Conservation (phyloP, 1,140 invertebrate species). For the Drosophila punjabiensis region DNA sequence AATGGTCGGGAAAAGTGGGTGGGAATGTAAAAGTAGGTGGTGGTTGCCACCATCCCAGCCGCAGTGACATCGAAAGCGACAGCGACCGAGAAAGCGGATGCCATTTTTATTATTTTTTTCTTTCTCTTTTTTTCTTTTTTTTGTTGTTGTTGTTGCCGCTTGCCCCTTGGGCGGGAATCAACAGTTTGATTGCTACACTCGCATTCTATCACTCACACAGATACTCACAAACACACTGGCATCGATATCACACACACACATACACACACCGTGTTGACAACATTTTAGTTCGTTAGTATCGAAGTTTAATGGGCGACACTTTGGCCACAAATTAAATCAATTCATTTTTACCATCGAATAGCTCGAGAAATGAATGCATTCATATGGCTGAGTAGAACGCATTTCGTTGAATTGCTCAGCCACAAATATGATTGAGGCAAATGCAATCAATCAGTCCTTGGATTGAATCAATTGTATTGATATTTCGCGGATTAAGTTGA, state of each 20-base stretch:
- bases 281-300: slow-evolving; percentile 53
- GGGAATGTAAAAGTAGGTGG: background rate
- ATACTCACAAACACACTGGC: slow-evolving; percentile 6
- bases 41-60: background rate
- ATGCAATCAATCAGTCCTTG: slow-evolving; percentile 28
- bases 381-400: slow-evolving; percentile 24
- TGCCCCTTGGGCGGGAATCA: slow-evolving; percentile 57
- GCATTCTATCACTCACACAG: slow-evolving; percentile 35
- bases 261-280: slow-evolving; percentile 3
- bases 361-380: slow-evolving; percentile 20
- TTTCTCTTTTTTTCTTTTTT: background rate
- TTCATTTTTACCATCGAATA: slow-evolving; percentile 39
- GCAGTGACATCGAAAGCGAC: slow-evolving; percentile 21
- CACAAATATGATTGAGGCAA: slow-evolving; percentile 34
- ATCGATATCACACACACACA: background rate
- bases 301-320: slow-evolving; percentile 50
- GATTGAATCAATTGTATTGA: slow-evolving; percentile 16
- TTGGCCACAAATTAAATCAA: slow-evolving; percentile 53
- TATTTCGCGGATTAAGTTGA: background rate
- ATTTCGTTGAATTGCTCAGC: slow-evolving; percentile 17
- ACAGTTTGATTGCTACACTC: slow-evolving; percentile 65
- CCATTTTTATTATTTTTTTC: slow-evolving; percentile 54
- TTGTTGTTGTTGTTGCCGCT: background rate
- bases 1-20: background rate
- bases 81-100: slow-evolving; percentile 43